Percentiles rank a stretch among this genome's conserved stretches.
phyloP scores from a whole-genome alignment of 2,797 vertebrate genomes.

The Etheostoma nigrum region DNA sequence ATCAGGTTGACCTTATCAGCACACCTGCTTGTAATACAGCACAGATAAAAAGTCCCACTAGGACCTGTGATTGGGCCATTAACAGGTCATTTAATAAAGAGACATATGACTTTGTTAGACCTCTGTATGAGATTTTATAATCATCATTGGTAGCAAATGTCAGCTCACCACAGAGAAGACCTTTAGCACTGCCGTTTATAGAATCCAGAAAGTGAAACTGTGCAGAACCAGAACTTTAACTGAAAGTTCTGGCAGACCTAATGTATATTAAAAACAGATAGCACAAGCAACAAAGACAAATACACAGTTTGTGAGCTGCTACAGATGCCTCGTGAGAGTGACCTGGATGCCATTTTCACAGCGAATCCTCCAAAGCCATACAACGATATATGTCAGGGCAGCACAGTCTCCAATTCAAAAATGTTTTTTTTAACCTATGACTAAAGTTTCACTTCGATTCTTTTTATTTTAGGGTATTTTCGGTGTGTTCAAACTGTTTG shows the following conservation, averaged over 20 bases:
- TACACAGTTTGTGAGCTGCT: conserved; percentile 1
- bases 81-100: not conserved
- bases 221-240: not conserved
- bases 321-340: not conserved
- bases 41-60: conserved; percentile 1
- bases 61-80: not conserved
- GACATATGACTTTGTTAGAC: conserved; percentile 9
- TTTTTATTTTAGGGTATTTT: conserved; percentile 13
- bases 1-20: not conserved
- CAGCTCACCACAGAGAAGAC: conserved; percentile 4
- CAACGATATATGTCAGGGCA: too few relatives aligned
- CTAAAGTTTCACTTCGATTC: not conserved
- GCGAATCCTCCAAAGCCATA: too few relatives aligned
- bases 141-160: not conserved
- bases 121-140: not conserved
- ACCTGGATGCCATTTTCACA: not conserved
- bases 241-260: not conserved
- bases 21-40: conserved; percentile 4
- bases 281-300: not conserved
- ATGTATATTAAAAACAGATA: not conserved
- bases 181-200: not conserved
- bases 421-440: not conserved
- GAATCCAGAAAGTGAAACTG: not conserved
- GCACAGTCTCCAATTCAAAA: not conserved
- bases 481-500: conserved; percentile 6